These are phyloP conservation scores for Lordiphosa stackelbergi DNA, from an alignment of 1,140 invertebrate species.

Conservation along the genomic window DNA sequence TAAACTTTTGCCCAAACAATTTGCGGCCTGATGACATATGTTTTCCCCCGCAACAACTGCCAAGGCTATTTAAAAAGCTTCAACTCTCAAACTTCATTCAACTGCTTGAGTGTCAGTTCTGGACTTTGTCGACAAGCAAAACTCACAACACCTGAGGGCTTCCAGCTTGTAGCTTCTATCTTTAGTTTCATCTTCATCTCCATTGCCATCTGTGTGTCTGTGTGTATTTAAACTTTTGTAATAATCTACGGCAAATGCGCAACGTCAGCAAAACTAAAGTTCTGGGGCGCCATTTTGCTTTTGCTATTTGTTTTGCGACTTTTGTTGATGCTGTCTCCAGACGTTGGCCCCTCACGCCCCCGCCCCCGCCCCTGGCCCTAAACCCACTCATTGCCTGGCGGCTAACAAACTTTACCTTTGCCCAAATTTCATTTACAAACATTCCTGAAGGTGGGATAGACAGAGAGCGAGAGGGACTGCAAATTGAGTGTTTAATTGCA, in stretches of 20 bases:
- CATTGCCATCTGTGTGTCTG: slow-evolving; percentile 30
- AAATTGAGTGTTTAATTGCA: slow-evolving; percentile 71
- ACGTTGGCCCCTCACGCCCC: slow-evolving; percentile 9
- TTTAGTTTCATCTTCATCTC: slow-evolving; percentile 3
- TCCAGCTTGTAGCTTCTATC: slow-evolving; percentile 12
- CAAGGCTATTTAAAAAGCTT: slow-evolving; percentile 58
- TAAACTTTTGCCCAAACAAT: slow-evolving; percentile 27
- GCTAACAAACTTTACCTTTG: slow-evolving; percentile 65
- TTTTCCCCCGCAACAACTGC: slow-evolving; percentile 53
- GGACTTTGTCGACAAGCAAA: slow-evolving; percentile 48
- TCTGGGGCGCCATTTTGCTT: slow-evolving; percentile 63
- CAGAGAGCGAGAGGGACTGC: slow-evolving; percentile 23
- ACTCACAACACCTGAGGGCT: slow-evolving; percentile 59
- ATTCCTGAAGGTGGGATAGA: slow-evolving; percentile 24
- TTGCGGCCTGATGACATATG: slow-evolving; percentile 36
- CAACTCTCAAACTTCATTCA: slow-evolving; percentile 41
- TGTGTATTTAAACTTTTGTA: slow-evolving; percentile 71
- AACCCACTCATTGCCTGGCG: slow-evolving; percentile 4
- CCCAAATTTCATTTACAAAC: slow-evolving; percentile 68
- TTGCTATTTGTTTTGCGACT: slow-evolving; percentile 69
- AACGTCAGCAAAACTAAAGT: slow-evolving; percentile 57
- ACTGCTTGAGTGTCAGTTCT: slow-evolving; percentile 40
- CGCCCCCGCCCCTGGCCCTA: not conserved
- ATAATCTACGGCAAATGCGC: slow-evolving; percentile 69
- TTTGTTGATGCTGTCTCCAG: slow-evolving; percentile 58